phyloP scores from a whole-genome alignment of 2,113 vertebrate species.

The Tichodroma muraria region DNA sequence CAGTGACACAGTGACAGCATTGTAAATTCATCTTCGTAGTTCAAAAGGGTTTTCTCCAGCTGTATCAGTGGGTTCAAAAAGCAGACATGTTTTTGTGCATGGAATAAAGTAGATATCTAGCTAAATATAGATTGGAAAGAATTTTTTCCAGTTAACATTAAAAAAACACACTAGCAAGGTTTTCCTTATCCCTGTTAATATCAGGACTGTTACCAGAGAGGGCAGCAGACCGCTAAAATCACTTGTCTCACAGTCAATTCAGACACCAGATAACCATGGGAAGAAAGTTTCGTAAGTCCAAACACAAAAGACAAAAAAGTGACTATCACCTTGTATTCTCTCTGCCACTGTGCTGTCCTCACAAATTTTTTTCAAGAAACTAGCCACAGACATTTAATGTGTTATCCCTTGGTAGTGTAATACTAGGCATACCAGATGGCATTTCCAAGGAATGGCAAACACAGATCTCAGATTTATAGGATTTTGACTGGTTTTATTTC shows the following conservation, averaged over 20 bases:
- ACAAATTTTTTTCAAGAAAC: not conserved
- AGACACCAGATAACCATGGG: not conserved
- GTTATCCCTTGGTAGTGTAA: not conserved
- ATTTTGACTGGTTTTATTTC: not conserved
- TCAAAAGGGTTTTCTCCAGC: not conserved
- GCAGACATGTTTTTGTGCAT: not conserved
- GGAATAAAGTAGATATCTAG: not conserved
- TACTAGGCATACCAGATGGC: not conserved
- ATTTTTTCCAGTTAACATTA: not conserved
- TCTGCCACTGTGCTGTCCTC: not conserved
- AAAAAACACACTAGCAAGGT: not conserved
- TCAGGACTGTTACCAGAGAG: not conserved
- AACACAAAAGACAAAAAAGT: not conserved
- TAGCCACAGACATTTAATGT: not conserved
- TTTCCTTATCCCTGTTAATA: not conserved
- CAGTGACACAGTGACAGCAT: not conserved
- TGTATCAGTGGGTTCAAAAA: not conserved
- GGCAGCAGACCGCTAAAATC: not conserved
- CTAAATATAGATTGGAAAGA: not conserved
- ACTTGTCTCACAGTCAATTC: not conserved
- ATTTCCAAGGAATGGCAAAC: not conserved
- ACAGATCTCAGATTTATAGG: not conserved
- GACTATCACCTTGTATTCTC: not conserved
- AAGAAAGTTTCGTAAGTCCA: not conserved
- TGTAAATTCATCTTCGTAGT: not conserved